These are phyloP conservation scores for Drosophila atroscutellata DNA, from an alignment of 2,888 invertebrate genomes.

Conservation along the genomic window DNA sequence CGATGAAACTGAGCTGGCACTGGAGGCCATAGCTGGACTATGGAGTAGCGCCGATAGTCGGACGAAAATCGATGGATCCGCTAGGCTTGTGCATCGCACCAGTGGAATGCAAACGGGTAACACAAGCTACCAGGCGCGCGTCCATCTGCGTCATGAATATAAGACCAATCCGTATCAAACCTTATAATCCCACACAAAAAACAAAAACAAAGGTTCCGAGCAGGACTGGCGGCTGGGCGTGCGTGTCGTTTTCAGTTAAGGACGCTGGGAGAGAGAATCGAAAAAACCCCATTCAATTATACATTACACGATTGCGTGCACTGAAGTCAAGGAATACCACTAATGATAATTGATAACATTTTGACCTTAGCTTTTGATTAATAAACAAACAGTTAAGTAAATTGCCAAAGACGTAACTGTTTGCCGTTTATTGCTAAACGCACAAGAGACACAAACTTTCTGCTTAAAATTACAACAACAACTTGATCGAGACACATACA, in stretches of 20 bases:
- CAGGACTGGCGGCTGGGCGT: conserved; percentile 80
- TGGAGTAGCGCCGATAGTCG: conserved; percentile 83
- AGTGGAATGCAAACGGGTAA: conserved; percentile 81
- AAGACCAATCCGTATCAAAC: conserved; percentile 65
- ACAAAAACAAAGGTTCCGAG: conserved; percentile 62
- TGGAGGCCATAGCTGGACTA: conserved; percentile 83
- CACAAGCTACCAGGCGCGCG: conserved; percentile 81
- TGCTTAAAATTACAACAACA: conserved; percentile 67
- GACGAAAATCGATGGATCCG: conserved; percentile 83
- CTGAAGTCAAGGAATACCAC: not conserved
- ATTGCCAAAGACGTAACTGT: conserved; percentile 35
- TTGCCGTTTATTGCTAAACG: conserved; percentile 56
- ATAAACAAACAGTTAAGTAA: conserved; percentile 31
- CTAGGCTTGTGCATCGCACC: conserved; percentile 80
- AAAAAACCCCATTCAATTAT: not conserved
- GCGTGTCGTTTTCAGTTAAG: conserved; percentile 70
- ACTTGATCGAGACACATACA: conserved; percentile 20
- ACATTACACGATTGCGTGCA: conserved; percentile 48
- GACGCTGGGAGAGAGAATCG: not conserved
- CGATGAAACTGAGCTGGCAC: conserved; percentile 82
- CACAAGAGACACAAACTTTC: conserved; percentile 37
- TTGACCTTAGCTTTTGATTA: conserved; percentile 45
- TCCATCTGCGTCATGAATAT: conserved; percentile 84
- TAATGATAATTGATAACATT: conserved; percentile 46
- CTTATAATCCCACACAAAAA: conserved; percentile 33